Evolutionary conservation across 2,113 vertebrate genomes (phyloP).

Genomic region (Crypturellus undulatus): DNA sequence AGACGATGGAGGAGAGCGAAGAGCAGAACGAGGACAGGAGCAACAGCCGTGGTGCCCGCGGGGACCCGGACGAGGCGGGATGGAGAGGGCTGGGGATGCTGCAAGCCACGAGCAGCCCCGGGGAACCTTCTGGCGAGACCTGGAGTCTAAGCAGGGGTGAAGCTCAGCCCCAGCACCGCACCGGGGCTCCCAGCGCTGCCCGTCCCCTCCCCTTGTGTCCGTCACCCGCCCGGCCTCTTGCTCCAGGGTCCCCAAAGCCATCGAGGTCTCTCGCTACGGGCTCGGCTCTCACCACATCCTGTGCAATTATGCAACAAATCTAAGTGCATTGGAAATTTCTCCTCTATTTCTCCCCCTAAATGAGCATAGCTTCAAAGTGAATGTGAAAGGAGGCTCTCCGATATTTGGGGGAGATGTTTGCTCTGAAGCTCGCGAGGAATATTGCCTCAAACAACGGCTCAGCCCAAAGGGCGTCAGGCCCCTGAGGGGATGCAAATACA

Average conservation of each 20-base stretch:
- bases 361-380: not conserved
- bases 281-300: not conserved
- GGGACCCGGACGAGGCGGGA: not conserved
- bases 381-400: not conserved
- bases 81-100: not conserved
- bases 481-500: not conserved
- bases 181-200: fast-evolving
- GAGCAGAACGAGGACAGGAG: not conserved
- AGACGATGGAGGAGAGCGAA: not conserved
- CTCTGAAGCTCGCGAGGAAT: not conserved
- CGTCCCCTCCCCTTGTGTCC: fast-evolving
- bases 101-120: not conserved
- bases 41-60: fast-evolving
- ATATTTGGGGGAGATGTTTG: not conserved
- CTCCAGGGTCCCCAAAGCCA: fast-evolving
- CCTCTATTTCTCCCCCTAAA: not conserved
- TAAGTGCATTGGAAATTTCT: not conserved
- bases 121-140: not conserved
- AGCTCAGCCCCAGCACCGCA: not conserved
- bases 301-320: not conserved
- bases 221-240: fast-evolving
- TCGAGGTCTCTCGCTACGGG: not conserved
- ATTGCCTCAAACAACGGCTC: not conserved
- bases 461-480: not conserved
- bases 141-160: not conserved